A percentile compares a stretch with the other conserved stretches of the same genome.
Conservation (phyloP, 1,140 invertebrate genomes). For the Cecropterus lyciades region DNA sequence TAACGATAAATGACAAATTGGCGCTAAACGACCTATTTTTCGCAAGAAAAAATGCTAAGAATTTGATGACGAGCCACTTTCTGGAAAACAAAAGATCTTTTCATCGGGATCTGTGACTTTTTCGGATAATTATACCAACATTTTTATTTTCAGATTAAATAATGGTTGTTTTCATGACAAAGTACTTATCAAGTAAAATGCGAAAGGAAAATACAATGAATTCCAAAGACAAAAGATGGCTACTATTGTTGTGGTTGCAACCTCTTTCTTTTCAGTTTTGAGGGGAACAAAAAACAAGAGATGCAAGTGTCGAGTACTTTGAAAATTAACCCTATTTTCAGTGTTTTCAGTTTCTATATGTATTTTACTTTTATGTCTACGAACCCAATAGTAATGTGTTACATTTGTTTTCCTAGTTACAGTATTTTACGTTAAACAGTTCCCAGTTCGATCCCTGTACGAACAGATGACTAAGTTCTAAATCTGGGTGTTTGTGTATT, state of each 20-base stretch:
- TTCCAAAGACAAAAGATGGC: background rate
- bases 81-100: conserved; percentile 14
- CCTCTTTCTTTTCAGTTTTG: background rate
- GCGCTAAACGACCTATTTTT: conserved; percentile 9
- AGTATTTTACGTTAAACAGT: no score
- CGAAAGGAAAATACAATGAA: background rate
- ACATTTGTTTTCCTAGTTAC: no score
- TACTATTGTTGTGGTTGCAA: conserved; percentile 4
- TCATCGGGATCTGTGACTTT: conserved; percentile 7
- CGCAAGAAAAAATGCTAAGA: conserved; percentile 11
- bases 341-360: no score
- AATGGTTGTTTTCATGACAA: background rate
- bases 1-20: conserved; percentile 15
- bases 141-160: conserved; percentile 12
- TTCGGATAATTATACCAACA: conserved; percentile 18
- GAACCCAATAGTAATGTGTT: no score
- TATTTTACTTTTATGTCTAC: no score
- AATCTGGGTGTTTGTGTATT: no score
- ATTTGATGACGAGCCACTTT: conserved; percentile 5
- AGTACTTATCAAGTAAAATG: conserved; percentile 1
- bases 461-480: no score
- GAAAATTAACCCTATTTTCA: conserved; percentile 6
- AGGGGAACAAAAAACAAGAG: conserved; percentile 2
- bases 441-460: no score
- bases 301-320: conserved; percentile 22